Conservation (phyloP, 2,113 vertebrate genomes). For the Recurvirostra avosetta region DNA sequence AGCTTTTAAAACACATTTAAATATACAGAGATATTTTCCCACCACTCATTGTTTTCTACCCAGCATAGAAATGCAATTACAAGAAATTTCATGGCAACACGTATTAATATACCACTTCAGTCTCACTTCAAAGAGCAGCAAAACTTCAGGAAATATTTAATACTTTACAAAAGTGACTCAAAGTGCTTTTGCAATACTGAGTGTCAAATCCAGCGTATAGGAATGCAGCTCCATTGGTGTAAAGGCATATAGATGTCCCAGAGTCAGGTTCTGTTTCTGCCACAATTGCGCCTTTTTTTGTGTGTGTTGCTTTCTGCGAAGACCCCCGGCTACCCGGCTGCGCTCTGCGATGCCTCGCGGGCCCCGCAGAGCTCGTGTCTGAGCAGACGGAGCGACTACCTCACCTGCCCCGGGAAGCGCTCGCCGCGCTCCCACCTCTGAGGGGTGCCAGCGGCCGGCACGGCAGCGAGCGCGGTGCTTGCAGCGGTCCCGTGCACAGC, state of each 20-base stretch:
- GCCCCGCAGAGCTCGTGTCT: not conserved
- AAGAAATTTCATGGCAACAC: not conserved
- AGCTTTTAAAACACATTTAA: not conserved
- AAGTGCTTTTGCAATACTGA: not conserved
- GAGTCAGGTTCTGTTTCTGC: not conserved
- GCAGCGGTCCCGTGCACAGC: too few species aligned
- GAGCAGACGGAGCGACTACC: not conserved
- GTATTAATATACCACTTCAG: not conserved
- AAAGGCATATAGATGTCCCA: not conserved
- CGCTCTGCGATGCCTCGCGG: rapidly evolving
- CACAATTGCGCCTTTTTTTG: not conserved
- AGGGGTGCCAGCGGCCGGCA: too few species aligned
- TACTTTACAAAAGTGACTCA: not conserved
- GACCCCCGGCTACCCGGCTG: too few species aligned
- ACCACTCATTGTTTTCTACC: not conserved
- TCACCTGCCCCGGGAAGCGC: not conserved
- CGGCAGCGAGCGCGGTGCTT: too few species aligned
- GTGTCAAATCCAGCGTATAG: rapidly evolving
- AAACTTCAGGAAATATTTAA: not conserved
- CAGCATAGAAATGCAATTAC: not conserved
- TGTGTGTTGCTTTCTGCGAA: not conserved
- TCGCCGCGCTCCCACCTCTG: not conserved
- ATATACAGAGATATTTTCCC: not conserved
- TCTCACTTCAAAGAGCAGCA: not conserved
- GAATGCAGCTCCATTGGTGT: not conserved